Evolutionary conservation across 2,113 vertebrate species (phyloP).

Genomic region (Miniopterus natalensis): DNA sequence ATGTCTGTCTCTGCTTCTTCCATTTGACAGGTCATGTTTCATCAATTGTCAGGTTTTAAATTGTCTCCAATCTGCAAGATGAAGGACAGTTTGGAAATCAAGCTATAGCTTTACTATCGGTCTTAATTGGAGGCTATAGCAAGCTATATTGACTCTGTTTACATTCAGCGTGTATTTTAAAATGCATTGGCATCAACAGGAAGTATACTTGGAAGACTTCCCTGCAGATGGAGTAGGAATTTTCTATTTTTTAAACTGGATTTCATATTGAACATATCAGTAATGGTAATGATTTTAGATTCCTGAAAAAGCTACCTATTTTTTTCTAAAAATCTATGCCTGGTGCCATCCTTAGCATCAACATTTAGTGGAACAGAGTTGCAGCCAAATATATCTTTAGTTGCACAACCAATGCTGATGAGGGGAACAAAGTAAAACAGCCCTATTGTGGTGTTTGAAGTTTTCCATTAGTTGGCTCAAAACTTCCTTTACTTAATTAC

Average conservation of each 20-base stretch:
- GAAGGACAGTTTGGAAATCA: not conserved
- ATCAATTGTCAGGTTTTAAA: not conserved
- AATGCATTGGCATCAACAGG: not conserved
- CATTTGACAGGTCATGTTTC: not conserved
- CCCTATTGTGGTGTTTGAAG: not conserved
- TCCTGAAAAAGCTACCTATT: not conserved
- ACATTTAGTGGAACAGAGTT: not conserved
- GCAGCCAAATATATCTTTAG: not conserved
- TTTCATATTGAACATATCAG: slow-evolving; percentile 4
- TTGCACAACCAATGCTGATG: not conserved
- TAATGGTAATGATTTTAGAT: slow-evolving; percentile 38
- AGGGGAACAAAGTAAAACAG: not conserved
- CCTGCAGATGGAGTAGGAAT: not conserved
- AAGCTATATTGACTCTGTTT: not conserved
- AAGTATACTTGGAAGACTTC: not conserved
- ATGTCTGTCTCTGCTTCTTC: not conserved
- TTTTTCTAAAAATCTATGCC: not conserved
- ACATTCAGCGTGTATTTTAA: slow-evolving; percentile 12
- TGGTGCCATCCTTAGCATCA: not conserved
- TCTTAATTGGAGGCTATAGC: not conserved
- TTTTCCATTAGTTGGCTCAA: not conserved
- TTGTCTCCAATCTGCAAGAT: not conserved
- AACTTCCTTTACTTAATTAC: not conserved
- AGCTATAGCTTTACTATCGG: not conserved
- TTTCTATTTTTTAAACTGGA: not conserved